phyloP scores from a whole-genome alignment of 2,797 vertebrate genomes.

The Cyclopterus lumpus region DNA sequence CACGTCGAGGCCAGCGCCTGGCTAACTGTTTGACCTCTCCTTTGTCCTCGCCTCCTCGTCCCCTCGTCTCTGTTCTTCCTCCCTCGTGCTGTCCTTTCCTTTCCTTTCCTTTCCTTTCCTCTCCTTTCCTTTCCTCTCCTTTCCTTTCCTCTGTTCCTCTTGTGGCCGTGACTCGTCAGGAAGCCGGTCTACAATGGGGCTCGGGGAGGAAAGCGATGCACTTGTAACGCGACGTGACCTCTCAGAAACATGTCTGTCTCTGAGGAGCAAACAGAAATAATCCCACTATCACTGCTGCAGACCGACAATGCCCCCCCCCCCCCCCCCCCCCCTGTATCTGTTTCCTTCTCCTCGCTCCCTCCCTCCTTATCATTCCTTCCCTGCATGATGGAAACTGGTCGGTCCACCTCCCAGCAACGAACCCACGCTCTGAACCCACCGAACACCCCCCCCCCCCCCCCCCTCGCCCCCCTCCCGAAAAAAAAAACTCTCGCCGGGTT shows the following conservation, averaged over 20 bases:
- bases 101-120: slow-evolving; percentile 22
- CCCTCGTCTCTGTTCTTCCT: slow-evolving; percentile 38
- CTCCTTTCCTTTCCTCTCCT: no score
- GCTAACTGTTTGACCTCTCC: slow-evolving; percentile 89
- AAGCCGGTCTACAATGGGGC: slow-evolving; percentile 19
- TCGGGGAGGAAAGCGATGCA: slow-evolving; percentile 19
- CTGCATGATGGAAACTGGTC: slow-evolving; percentile 76
- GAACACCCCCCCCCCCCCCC: slow-evolving; percentile 15
- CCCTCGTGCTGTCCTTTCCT: slow-evolving; percentile 4
- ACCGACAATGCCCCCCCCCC: slow-evolving; percentile 26
- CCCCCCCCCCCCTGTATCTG: slow-evolving; percentile 57
- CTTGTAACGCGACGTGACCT: slow-evolving; percentile 30
- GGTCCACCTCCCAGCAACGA: slow-evolving; percentile 68
- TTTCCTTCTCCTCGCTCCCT: slow-evolving; percentile 60
- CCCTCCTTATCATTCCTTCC: slow-evolving; percentile 74
- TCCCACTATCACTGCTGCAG: slow-evolving; percentile 18
- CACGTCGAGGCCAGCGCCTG: slow-evolving; percentile 87
- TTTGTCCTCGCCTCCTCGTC: slow-evolving; percentile 52
- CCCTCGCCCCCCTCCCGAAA: slow-evolving; percentile 46
- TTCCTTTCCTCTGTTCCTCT: no score
- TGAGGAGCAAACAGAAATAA: slow-evolving; percentile 35
- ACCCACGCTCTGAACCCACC: slow-evolving; percentile 52
- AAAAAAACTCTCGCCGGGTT: slow-evolving; percentile 79
- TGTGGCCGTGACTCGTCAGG: no score
- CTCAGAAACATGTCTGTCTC: slow-evolving; percentile 25